Percentiles rank a stretch among this genome's conserved stretches.
Evolutionary conservation across 2,113 vertebrate genomes (phyloP).

Genomic region (Triplophysa rosa): DNA sequence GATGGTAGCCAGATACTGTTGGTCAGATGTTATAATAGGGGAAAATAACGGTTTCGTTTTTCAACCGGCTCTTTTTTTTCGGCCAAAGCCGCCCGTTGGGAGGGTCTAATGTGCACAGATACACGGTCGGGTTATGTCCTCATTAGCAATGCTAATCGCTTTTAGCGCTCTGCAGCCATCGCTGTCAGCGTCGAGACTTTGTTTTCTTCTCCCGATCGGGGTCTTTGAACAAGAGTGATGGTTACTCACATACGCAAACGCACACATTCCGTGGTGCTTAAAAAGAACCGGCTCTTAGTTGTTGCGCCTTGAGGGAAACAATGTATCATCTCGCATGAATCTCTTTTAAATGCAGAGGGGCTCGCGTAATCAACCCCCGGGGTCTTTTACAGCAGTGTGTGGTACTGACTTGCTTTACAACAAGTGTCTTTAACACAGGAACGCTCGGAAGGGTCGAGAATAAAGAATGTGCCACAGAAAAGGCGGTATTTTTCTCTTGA

Average conservation of each 20-base stretch:
- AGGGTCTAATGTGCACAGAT: slow-evolving; percentile 27
- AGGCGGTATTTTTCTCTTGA: background rate
- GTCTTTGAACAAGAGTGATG: slow-evolving; percentile 39
- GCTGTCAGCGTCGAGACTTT: background rate
- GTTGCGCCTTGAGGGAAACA: slow-evolving; percentile 41
- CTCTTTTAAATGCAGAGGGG: slow-evolving; percentile 56
- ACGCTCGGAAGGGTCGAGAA: background rate
- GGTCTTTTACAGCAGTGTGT: slow-evolving; percentile 45
- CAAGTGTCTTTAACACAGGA: slow-evolving; percentile 46
- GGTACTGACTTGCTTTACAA: slow-evolving; percentile 48
- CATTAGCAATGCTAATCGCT: slow-evolving; percentile 49
- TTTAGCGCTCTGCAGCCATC: slow-evolving; percentile 34
- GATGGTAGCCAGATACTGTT: background rate
- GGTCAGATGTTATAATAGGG: background rate
- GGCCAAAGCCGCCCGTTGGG: background rate
- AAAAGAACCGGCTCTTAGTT: slow-evolving; percentile 34
- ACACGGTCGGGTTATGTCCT: slow-evolving; percentile 22
- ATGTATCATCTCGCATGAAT: slow-evolving; percentile 54
- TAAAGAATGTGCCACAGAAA: slow-evolving; percentile 19
- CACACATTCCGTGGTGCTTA: slow-evolving; percentile 9
- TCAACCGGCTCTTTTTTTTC: background rate
- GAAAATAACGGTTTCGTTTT: background rate
- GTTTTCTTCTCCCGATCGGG: slow-evolving; percentile 38
- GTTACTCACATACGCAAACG: slow-evolving; percentile 21
- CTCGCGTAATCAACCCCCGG: slow-evolving; percentile 53